A percentile compares a stretch with the other conserved stretches of the same genome.
phyloP scores from a whole-genome alignment of 2,113 vertebrate genomes.

The Rhodinocichla rosea region DNA sequence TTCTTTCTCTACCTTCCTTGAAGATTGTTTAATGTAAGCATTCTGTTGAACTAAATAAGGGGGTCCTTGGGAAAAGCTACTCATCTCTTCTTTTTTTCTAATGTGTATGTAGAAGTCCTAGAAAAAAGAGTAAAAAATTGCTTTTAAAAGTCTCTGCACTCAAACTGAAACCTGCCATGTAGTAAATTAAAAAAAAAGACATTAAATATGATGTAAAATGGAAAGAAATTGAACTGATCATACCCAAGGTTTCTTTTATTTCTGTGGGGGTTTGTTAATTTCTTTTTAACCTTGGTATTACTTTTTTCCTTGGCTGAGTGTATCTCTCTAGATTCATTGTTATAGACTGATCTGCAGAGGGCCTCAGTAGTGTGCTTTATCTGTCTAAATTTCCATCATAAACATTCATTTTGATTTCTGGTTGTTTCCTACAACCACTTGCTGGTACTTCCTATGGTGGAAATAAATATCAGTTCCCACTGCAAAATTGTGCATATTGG shows the following conservation, averaged over 20 bases:
- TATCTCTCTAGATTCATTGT: neutral
- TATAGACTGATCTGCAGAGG: neutral
- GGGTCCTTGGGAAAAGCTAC: neutral
- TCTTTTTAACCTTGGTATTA: neutral
- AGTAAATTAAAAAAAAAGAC: neutral
- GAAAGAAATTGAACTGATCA: neutral
- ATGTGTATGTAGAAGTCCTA: neutral
- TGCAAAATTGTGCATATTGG: fast-evolving
- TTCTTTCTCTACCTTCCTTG: neutral
- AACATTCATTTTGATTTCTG: neutral
- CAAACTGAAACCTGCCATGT: neutral
- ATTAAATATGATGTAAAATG: neutral
- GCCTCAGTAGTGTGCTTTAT: neutral
- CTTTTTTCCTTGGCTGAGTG: neutral
- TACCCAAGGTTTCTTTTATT: neutral
- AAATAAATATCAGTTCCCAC: neutral
- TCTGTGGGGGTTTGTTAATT: neutral
- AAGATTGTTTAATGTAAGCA: neutral
- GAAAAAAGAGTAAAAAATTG: neutral
- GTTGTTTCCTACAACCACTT: too few species aligned
- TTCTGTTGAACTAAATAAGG: neutral
- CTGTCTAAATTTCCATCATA: neutral
- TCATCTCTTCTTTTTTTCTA: neutral
- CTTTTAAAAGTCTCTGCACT: neutral
- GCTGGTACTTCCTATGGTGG: neutral